Evolutionary conservation across 2,888 invertebrate species (phyloP), one percentile per base, ranked within the genome.

Genomic region (Rhabditoides inermis): DNA sequence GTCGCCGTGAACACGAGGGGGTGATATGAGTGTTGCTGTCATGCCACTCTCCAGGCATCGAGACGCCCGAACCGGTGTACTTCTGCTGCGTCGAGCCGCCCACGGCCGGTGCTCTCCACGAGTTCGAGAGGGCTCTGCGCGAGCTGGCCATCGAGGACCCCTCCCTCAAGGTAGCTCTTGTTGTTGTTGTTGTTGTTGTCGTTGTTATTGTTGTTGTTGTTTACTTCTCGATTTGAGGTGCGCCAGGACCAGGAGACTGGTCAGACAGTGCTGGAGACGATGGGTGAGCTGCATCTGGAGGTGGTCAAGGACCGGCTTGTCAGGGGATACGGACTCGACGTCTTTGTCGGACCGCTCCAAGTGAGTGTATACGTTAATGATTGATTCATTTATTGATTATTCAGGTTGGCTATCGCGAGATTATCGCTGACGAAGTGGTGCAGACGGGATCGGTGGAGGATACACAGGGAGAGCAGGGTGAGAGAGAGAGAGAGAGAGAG

Each of bases 51-150:
- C 76, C 77, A 64, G 85, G 86, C 2, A 83, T 87, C 0, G 82
- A 82, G 41, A 80, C 90, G 54, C 92, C 92, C 0, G 88, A 90
- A 73, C 91, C 98, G 0, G 98, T 98, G 0, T 95, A 92, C 80
- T 88, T 92, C 75, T 94, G 95, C 77, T 87, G 90, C 1, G 86
- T 98, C 60, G 95, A 98, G 80, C 87, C 94, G 81, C 94, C 95
- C 3, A 61, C 61, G n/a, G 50, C 51, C 22, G 56, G 51, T 3
- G 48, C 59, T 6, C 53, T 54, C 20, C 58, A 66, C 5, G 42
- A 56, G 7, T 69, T 75, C 45, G 69, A 72, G 28, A 51, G 51
- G 25, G 75, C 75, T 1, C 58, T 75, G 37, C 51, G 55, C 6
- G 68, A 70, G 46, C 42, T 73, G 4, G 44, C 50, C 6, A 45